A percentile compares a stretch with the other conserved stretches of the same genome.
Evolutionary conservation across 2,888 invertebrate genomes (phyloP).

Genomic region (Eretmocerus hayati): DNA sequence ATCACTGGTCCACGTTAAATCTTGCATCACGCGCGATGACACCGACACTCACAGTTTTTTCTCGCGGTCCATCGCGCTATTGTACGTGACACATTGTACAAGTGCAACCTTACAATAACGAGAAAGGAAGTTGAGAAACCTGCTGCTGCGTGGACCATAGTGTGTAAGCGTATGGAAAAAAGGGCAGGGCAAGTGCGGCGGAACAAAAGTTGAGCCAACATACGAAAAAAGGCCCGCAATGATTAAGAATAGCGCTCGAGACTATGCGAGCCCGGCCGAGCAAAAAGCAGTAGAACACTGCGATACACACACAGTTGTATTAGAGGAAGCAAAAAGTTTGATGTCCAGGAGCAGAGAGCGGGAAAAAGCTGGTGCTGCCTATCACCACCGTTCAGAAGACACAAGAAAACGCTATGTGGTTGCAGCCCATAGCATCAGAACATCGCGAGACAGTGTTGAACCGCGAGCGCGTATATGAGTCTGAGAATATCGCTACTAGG

Average conservation of each 20-base stretch:
- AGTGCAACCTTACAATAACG: not conserved
- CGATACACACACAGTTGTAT: not conserved
- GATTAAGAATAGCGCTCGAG: not conserved
- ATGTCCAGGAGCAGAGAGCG: slow-evolving; percentile 15
- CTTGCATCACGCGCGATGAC: too few species aligned
- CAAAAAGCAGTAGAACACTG: not conserved
- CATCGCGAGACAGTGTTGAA: not conserved
- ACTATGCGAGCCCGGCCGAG: not conserved
- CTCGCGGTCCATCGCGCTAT: too few species aligned
- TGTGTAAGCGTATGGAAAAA: not conserved
- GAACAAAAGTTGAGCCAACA: not conserved
- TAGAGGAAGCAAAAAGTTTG: not conserved
- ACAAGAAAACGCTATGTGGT: too few species aligned
- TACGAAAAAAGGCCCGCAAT: not conserved
- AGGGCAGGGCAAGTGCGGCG: not conserved
- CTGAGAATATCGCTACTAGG: not conserved
- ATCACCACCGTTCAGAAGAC: too few species aligned
- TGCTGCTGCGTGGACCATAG: not conserved
- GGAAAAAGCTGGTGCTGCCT: too few species aligned
- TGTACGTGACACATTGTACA: too few species aligned
- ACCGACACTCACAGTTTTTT: too few species aligned
- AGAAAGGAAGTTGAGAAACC: not conserved
- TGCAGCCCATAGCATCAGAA: too few species aligned
- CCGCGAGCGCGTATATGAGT: not conserved
- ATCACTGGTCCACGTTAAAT: too few species aligned